A percentile compares a stretch with the other conserved stretches of the same genome.
Evolutionary conservation across 2,888 invertebrate genomes (phyloP).

Genomic region (Drosophila peninsularis): DNA sequence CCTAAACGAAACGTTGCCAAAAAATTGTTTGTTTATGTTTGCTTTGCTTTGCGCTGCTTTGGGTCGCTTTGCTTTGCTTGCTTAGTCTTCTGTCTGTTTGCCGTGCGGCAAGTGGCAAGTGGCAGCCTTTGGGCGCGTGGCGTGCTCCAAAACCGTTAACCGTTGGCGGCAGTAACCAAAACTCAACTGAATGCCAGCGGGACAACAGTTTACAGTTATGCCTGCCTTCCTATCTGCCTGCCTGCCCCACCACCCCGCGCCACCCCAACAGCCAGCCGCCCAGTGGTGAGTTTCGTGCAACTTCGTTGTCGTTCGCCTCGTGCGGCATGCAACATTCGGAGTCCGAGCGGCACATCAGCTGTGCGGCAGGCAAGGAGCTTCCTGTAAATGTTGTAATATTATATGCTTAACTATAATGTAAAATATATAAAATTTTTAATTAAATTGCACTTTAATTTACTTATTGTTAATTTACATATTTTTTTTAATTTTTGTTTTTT

Average conservation of each 20-base stretch:
- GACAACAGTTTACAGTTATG: conserved; percentile 64
- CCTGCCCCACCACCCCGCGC: background rate
- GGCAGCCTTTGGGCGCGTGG: conserved; percentile 49
- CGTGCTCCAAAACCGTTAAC: conserved; percentile 56
- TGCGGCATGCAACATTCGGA: conserved; percentile 63
- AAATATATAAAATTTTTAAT: background rate
- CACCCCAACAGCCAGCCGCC: background rate
- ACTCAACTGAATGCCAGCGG: conserved; percentile 78
- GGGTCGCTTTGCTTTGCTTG: conserved; percentile 8
- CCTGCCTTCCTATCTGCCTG: conserved; percentile 9
- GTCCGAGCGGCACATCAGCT: conserved; percentile 60
- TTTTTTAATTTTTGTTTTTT: too few species aligned
- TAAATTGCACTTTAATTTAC: too few species aligned
- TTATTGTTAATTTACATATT: too few species aligned
- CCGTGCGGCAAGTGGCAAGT: conserved; percentile 23
- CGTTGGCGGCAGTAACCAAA: conserved; percentile 81
- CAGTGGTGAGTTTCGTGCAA: conserved; percentile 64
- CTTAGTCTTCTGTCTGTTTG: conserved; percentile 30
- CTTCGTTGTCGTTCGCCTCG: conserved; percentile 33
- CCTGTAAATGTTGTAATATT: too few species aligned
- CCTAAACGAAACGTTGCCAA: conserved; percentile 11
- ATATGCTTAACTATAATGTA: background rate
- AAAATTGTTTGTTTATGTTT: conserved; percentile 44
- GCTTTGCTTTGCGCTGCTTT: conserved; percentile 1
- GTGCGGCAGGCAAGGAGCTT: conserved; percentile 31